Evolutionary conservation across 2,113 vertebrate species (phyloP), one percentile per base, ranked within the genome.

Genomic region (Sinocyclocheilus maitianheensis): DNA sequence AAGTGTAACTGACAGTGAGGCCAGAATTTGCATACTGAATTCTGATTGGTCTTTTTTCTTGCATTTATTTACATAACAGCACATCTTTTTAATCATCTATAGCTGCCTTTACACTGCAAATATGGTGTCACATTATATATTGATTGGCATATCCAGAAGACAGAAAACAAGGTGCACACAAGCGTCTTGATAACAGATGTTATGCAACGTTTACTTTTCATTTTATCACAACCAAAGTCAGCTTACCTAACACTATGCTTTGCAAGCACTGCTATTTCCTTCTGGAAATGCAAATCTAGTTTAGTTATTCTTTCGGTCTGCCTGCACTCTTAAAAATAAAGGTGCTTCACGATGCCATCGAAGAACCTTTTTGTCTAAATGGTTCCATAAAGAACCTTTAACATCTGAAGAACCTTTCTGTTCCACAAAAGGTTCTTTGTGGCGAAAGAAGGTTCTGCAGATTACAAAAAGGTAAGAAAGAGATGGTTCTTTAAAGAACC

Each of bases 191-290:
- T 43, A 43, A 22, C 20, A 40, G 9, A 3, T 40, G 3, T 3
- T 43, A n/a, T 72, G 69, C 69, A 72, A 72, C 69, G 40, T 72
- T 72, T 72, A n/a, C 69, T 43, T 72, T 72, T 40, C 34, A n/a
- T 43, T 43, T 72, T 22, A 4, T 72, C 37, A 5, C 37, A 43
- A 18, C 14, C 37, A 72, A 72, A 20, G 3, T 71, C 69, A 72
- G 18, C 69, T 71, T 71, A 9, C 67, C 16, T 71, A 37, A 71
- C 34, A 37, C 18, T 37, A 37, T 37, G 65, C 67, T 71, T 30
- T 65, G 12, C 53, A 18, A 55, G 53, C 53, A 55, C 53, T 20
- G 5, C 53, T 62, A 3, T 62, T 69, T 69, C 26, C 30, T 69
- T 37, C 7, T 69, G 4, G 69, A 72, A 72, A 72, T 72, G 69